phyloP scores from a whole-genome alignment of 2,888 invertebrate genomes.

The Agrilus mali region DNA sequence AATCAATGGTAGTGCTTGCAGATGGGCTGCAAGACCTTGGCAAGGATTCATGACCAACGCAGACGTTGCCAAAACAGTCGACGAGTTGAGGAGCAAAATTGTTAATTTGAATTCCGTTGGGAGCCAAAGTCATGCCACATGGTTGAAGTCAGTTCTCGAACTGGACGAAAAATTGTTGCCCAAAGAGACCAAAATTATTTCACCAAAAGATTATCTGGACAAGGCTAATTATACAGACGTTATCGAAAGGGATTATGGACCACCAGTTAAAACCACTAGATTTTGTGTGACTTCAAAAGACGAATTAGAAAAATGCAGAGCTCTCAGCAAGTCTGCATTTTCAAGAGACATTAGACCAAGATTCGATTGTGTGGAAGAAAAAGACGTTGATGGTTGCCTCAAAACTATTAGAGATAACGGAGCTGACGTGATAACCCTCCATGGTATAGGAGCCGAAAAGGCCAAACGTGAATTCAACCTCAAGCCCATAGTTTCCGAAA shows the following conservation, averaged over 20 bases:
- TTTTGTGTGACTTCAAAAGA: constrained; percentile 54
- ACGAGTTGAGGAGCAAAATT: constrained; percentile 42
- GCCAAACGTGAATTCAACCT: constrained; percentile 44
- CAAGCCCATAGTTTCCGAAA: constrained; percentile 50
- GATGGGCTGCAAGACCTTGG: constrained; percentile 83
- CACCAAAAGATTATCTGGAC: constrained; percentile 26
- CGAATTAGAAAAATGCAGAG: constrained; percentile 62
- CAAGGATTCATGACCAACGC: constrained; percentile 61
- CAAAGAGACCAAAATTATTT: constrained; percentile 26
- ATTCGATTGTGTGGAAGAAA: constrained; percentile 60
- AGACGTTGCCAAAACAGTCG: constrained; percentile 40
- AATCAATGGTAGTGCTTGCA: constrained; percentile 52
- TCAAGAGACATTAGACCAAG: constrained; percentile 69
- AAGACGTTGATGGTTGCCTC: constrained; percentile 52
- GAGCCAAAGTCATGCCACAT: constrained; percentile 30
- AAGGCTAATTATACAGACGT: constrained; percentile 45
- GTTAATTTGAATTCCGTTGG: constrained; percentile 39
- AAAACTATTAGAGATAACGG: constrained; percentile 52
- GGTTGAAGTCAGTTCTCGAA: constrained; percentile 41
- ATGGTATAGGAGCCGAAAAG: constrained; percentile 43
- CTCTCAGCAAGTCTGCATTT: constrained; percentile 57
- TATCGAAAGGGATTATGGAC: constrained; percentile 57
- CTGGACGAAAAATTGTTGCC: constrained; percentile 46
- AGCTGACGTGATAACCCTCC: constrained; percentile 58
- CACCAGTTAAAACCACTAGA: constrained; percentile 51